Evolutionary conservation across 2,797 vertebrate species (phyloP), one percentile per base, ranked within the genome.

Genomic region (Enteromius argenteus): DNA sequence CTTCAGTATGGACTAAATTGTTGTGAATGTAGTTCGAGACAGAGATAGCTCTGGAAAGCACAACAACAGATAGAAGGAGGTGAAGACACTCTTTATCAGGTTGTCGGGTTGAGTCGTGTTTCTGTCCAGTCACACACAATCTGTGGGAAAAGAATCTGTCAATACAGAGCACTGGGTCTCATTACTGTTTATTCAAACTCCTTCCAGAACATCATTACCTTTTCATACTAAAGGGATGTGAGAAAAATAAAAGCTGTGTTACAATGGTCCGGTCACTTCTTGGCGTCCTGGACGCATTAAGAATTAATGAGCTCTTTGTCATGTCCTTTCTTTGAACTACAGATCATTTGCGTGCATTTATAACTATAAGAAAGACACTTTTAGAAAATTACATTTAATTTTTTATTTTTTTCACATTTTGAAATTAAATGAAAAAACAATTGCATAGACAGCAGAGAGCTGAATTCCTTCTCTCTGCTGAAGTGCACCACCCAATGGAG

Each of bases 401-500:
- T 73, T 2, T 23, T 27, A 14, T 15, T 5, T 62, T 30, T 5
- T 30, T 13, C 27, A 46, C 60, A 49, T 49, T 66, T 66, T 32
- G 5, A n/a, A 67, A 46, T 46, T 4, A 15, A 49, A 66, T 46
- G 15, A 35, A 66, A 79, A 14, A 14, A 27, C 53, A 76, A 39
- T n/a, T 58, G 35, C 74, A 23, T 42, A 7, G 30, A 30, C 17
- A 27, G 2, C 72, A 37, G 14, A 39, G n/a, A 32, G 51, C 2
- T 21, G 19, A 49, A 79, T 44, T 37, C 1, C 46, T 10, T 56
- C 67, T 66, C 46, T 73, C 62, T 86, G 81, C 85, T 84, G 81
- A 86, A 86, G 85, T 80, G 85, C 85, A 76, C 76, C 81, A 84
- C 81, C 81, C 56, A 37, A 86, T 86, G 85, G 85, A 86, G 69